phyloP scores from a whole-genome alignment of 1,140 invertebrate genomes.

The Cyrtorhinus lividipennis region DNA sequence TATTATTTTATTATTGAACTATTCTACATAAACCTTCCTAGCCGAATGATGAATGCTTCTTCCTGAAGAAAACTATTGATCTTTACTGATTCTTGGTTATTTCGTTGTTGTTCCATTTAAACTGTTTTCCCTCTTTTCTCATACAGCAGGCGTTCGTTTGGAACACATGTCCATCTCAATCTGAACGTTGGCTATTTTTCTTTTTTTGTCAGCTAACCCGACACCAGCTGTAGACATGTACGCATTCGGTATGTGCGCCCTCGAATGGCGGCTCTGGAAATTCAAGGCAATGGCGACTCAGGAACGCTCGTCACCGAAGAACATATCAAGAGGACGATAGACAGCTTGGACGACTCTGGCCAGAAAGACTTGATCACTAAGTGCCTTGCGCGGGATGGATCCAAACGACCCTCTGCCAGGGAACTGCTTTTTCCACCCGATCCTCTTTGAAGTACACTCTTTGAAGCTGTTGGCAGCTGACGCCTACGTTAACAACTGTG shows the following conservation, averaged over 20 bases:
- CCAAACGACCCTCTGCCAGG: conserved; percentile 69
- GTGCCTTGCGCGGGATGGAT: conserved; percentile 76
- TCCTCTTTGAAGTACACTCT: conserved; percentile 95
- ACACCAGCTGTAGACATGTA: conserved; percentile 92
- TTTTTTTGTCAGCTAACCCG: conserved; percentile 38
- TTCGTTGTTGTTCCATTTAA: no score
- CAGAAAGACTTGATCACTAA: conserved; percentile 85
- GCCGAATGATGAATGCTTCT: no score
- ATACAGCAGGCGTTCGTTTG: no score
- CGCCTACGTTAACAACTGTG: conserved; percentile 71
- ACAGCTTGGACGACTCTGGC: conserved; percentile 67
- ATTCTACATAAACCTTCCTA: no score
- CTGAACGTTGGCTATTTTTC: no score
- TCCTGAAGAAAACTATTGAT: no score
- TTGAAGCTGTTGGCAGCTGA: conserved; percentile 88
- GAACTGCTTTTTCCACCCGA: conserved; percentile 92
- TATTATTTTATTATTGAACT: no score
- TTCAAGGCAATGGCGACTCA: conserved; percentile 82
- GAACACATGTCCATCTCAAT: no score
- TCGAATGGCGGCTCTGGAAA: conserved; percentile 96
- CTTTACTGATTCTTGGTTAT: no score
- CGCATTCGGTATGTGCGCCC: conserved; percentile 96
- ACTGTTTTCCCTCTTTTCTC: conserved; percentile 12
- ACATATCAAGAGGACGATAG: conserved; percentile 70
- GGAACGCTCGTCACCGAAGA: conserved; percentile 78